Evolutionary conservation across 92 coral and sea anemone species (phyloP), one percentile per base, ranked within the genome.

Genomic region (Palythoa grandiflora): DNA sequence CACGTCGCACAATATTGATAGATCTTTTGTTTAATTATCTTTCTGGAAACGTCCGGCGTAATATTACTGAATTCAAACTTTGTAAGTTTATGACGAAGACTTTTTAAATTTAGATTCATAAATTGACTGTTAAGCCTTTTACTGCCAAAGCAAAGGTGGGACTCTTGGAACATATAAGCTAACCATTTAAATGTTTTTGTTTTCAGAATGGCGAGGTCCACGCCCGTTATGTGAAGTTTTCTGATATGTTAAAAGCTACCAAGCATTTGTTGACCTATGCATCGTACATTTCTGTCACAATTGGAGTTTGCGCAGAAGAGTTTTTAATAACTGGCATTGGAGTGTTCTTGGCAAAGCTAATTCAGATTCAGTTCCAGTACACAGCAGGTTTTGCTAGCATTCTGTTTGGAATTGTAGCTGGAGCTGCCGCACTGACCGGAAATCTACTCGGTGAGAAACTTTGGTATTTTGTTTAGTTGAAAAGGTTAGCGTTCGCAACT

Each of bases 341-440:
- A 68, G 91, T 94, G 10, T 96, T 96, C 89, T 89, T 93, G 89
- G 98, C 98, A 9, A 94, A 94, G 77, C 73, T 96, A 40, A 80
- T 96, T 39, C 93, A 96, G 84, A 28, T 86, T 1, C 93, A 92
- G 77, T 94, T 87, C n/a, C 76, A 87, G 54, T 86, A 85, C 39
- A 71, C 92, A 9, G 84, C 96, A 1, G 89, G 89, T 52, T 70
- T 66, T 21, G 94, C 91, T 37, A 91, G 94, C 68, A 20, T 94
- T 17, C 17, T 94, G 90, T 92, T 75, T 78, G 98, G 97, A 51
- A 21, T 75, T 20, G 90, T 92, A 9, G 84, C 77, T 14, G 83
- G 88, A 1, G 91, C 89, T 12, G 91, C 87, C 10, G 94, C 96
- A 4, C 71, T 96, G 8, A 44, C 91, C 9, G 98, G 98, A 11